These are phyloP conservation scores for Eupithecia subumbrata DNA, from an alignment of 2,888 invertebrate genomes.

Conservation along the genomic window DNA sequence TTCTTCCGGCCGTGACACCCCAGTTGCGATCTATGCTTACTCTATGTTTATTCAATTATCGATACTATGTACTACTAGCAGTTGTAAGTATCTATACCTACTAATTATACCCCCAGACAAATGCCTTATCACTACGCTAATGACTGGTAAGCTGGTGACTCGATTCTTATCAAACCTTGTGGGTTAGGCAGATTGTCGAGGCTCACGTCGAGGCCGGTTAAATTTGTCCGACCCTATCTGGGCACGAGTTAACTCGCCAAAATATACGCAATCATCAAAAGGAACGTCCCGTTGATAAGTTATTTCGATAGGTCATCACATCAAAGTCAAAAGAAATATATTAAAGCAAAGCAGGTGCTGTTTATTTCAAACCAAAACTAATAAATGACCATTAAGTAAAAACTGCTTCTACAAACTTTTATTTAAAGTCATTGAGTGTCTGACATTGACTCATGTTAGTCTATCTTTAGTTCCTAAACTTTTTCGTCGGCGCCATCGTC, in stretches of 20 bases:
- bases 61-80: slow-evolving; percentile 26
- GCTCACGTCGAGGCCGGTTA: background rate
- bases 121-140: background rate
- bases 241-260: background rate
- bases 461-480: slow-evolving; percentile 47
- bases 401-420: slow-evolving; percentile 37
- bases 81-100: background rate
- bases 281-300: background rate
- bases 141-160: background rate
- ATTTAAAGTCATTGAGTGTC: slow-evolving; percentile 61
- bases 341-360: background rate
- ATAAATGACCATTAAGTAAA: slow-evolving; percentile 15
- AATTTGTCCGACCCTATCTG: background rate
- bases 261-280: background rate
- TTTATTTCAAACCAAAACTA: slow-evolving; percentile 1
- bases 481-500: slow-evolving; percentile 20
- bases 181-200: background rate
- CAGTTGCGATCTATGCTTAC: slow-evolving; percentile 73
- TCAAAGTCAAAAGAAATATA: slow-evolving; percentile 1
- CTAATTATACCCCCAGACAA: slow-evolving; percentile 13
- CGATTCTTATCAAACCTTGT: background rate
- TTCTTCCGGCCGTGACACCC: slow-evolving; percentile 77
- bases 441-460: slow-evolving; percentile 60
- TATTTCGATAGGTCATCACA: background rate
- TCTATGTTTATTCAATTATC: slow-evolving; percentile 61